Evolutionary conservation across 2,888 invertebrate genomes (phyloP), one percentile per base, ranked within the genome.

Genomic region (Dryocosmus kuriphilus): DNA sequence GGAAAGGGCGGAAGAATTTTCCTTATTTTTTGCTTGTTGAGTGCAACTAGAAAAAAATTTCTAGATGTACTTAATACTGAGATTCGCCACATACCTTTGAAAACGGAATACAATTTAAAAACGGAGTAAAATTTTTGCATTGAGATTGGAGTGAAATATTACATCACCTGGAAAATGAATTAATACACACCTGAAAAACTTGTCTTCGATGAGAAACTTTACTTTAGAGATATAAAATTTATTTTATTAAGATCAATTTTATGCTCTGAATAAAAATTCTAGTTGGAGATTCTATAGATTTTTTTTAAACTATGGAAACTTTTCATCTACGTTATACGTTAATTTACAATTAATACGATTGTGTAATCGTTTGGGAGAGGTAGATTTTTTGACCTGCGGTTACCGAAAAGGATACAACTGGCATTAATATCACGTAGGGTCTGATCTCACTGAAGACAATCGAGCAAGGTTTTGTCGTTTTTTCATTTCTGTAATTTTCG

Each of bases 341-440:
- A 60, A 27, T 60, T 60, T 41, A 41, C 41, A 41, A 41, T 55
- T 60, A 27, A 60, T 60, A 27, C 14, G 60, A 60, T 60, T 60
- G 27, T 27, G 60, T 60, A 60, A 60, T 60, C 35, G 65, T 62
- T 71, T 74, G 38, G 62, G 27, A n/a, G 24, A 14, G 16, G 35
- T 55, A 14, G 32, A 73, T 80, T 79, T 79, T 79, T 83, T 83
- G 78, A 83, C 38, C 79, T 81, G 80, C 85, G 86, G 84, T 86
- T 85, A 85, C 81, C 82, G 85, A 82, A 82, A 85, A 85, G 84
- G 85, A 88, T 90, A 90, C 91, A 90, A 90, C 91, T 91, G 91
- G 91, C 90, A 91, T 91, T 91, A 86, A 71, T 80, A 86, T 84
- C 82, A 81, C 79, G 82, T 79, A 81, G 82, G 78, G 84, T 85